These are phyloP conservation scores for Pseudococcus longispinus DNA, from an alignment of 2,888 invertebrate species.

Conservation along the genomic window DNA sequence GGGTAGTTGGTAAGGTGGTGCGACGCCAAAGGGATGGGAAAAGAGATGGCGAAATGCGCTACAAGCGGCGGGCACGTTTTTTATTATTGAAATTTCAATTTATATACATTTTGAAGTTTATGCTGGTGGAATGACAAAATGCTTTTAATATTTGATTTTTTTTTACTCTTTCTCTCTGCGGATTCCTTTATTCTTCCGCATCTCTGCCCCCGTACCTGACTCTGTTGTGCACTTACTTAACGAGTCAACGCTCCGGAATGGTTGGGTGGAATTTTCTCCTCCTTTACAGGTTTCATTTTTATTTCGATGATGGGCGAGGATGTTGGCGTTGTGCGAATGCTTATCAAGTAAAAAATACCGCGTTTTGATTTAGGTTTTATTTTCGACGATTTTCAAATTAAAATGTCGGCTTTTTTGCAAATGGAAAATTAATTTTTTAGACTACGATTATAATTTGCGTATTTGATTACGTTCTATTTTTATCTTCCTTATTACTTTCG, in stretches of 20 bases:
- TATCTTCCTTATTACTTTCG: no score
- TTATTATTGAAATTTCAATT: conserved; percentile 31
- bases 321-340: background rate
- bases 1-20: background rate
- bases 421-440: background rate
- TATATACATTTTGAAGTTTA: conserved; percentile 19
- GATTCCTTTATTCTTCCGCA: background rate
- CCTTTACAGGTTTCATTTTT: background rate
- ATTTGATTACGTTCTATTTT: background rate
- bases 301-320: background rate
- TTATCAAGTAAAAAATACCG: background rate
- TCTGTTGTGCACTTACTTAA: background rate
- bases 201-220: background rate
- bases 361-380: background rate
- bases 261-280: background rate
- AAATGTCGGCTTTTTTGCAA: background rate
- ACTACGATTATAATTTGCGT: background rate
- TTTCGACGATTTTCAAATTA: background rate
- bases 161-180: background rate
- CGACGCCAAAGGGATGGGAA: no score
- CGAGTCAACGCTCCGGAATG: conserved; percentile 8
- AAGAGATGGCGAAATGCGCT: background rate
- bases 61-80: background rate
- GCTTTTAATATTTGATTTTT: conserved; percentile 21
- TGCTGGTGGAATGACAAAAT: background rate